Conservation (phyloP, 2,113 vertebrate genomes). For the Xiphias gladius region DNA sequence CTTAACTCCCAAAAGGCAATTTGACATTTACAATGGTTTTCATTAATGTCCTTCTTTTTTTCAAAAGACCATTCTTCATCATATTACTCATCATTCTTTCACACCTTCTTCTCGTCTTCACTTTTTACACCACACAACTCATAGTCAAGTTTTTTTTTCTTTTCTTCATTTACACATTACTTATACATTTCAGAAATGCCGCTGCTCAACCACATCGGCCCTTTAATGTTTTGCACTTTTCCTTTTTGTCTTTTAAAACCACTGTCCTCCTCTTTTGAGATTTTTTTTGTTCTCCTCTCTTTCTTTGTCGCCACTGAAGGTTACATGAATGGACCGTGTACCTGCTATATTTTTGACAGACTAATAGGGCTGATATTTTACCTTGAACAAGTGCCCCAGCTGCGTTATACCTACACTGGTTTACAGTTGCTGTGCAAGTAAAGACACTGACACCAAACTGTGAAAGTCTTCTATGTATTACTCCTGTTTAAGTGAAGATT, state of each 20-base stretch:
- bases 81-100: slow-evolving; percentile 40
- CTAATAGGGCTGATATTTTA: slow-evolving; percentile 67
- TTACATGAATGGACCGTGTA: slow-evolving; percentile 28
- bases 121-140: slow-evolving; percentile 22
- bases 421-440: slow-evolving; percentile 36
- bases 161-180: slow-evolving; percentile 36
- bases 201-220: slow-evolving; percentile 23
- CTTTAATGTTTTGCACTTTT: slow-evolving; percentile 38
- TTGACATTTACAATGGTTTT: slow-evolving; percentile 72
- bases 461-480: slow-evolving; percentile 24
- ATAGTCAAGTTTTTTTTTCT: slow-evolving; percentile 10
- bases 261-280: slow-evolving; percentile 12
- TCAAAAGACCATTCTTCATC: slow-evolving; percentile 52
- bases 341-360: slow-evolving; percentile 50
- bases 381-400: slow-evolving; percentile 21
- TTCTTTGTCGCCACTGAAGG: slow-evolving; percentile 44
- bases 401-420: slow-evolving; percentile 45
- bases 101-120: slow-evolving; percentile 19
- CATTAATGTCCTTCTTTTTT: slow-evolving; percentile 54
- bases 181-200: slow-evolving; percentile 27
- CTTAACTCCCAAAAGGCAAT: slow-evolving; percentile 58
- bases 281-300: slow-evolving; percentile 21
- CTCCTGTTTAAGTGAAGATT: slow-evolving; percentile 42
- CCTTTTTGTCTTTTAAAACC: slow-evolving; percentile 28
- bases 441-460: slow-evolving; percentile 38